phyloP scores from a whole-genome alignment of 2,113 vertebrate genomes.

The Archocentrus centrarchus region DNA sequence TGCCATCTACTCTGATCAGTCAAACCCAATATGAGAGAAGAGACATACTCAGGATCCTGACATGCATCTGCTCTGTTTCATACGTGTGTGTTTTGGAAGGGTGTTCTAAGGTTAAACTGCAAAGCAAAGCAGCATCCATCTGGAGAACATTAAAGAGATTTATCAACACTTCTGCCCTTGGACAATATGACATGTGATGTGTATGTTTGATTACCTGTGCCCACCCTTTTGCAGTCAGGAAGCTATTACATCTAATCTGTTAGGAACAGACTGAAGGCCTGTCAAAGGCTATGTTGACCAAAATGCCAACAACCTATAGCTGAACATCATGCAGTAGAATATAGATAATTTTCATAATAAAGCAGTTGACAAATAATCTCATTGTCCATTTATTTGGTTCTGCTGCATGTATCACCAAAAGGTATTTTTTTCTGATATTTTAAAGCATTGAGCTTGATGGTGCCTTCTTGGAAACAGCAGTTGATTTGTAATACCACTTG shows the following conservation, averaged over 20 bases:
- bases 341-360: background rate
- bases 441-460: background rate
- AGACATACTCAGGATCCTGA: background rate
- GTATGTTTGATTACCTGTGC: conserved; percentile 70
- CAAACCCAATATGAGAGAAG: background rate
- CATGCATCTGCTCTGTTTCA: conserved; percentile 6
- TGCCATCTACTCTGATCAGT: background rate
- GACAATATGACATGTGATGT: conserved; percentile 84
- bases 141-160: conserved; percentile 94
- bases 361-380: background rate
- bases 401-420: background rate
- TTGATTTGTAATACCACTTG: background rate
- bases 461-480: background rate
- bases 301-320: background rate
- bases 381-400: background rate
- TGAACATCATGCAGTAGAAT: background rate
- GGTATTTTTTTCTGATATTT: background rate
- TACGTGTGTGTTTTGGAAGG: conserved; percentile 83
- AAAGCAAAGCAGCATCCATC: conserved; percentile 89
- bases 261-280: conserved; percentile 10
- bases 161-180: conserved; percentile 90
- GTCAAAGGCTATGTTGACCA: background rate
- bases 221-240: background rate
- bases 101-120: conserved; percentile 93
- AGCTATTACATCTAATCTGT: background rate